These are phyloP conservation scores for Pterophyllum scalare DNA, from an alignment of 2,113 vertebrate genomes.

Conservation along the genomic window DNA sequence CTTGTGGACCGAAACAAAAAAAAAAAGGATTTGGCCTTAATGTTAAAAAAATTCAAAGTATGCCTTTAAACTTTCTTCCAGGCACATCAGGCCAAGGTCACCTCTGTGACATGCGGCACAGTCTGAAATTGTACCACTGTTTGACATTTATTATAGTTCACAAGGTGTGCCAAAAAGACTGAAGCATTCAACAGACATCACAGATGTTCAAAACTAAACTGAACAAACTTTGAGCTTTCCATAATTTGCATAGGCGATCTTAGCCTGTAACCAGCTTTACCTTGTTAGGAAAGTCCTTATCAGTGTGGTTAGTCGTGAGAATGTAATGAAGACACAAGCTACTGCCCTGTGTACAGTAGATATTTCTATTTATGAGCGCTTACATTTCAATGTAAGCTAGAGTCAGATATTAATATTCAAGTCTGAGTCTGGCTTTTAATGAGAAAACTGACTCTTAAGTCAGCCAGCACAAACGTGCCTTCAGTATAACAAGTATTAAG, in stretches of 20 bases:
- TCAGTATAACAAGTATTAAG: slow-evolving; percentile 4
- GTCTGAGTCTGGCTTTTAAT: not conserved
- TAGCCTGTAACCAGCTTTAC: slow-evolving; percentile 24
- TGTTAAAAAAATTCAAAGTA: slow-evolving; percentile 40
- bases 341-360: slow-evolving; percentile 44
- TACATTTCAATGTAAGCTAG: slow-evolving; percentile 39
- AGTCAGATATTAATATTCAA: slow-evolving; percentile 39
- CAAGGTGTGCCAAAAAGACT: slow-evolving; percentile 36
- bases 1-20: slow-evolving; percentile 15
- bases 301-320: slow-evolving; percentile 9
- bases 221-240: slow-evolving; percentile 31
- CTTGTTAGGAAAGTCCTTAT: slow-evolving; percentile 33
- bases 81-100: slow-evolving; percentile 35
- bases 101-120: slow-evolving; percentile 30
- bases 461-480: slow-evolving; percentile 22
- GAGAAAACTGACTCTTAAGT: slow-evolving; percentile 12
- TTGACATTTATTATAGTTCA: slow-evolving; percentile 63
- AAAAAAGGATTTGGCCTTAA: slow-evolving; percentile 34
- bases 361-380: slow-evolving; percentile 38
- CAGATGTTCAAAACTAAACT: slow-evolving; percentile 45
- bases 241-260: not conserved
- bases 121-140: slow-evolving; percentile 34
- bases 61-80: slow-evolving; percentile 52
- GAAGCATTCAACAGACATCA: slow-evolving; percentile 44
- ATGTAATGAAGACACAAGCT: slow-evolving; percentile 9